Base-by-base conservation (phyloP, 2,797 vertebrate species). In the Gallinago solitaria region DNA sequence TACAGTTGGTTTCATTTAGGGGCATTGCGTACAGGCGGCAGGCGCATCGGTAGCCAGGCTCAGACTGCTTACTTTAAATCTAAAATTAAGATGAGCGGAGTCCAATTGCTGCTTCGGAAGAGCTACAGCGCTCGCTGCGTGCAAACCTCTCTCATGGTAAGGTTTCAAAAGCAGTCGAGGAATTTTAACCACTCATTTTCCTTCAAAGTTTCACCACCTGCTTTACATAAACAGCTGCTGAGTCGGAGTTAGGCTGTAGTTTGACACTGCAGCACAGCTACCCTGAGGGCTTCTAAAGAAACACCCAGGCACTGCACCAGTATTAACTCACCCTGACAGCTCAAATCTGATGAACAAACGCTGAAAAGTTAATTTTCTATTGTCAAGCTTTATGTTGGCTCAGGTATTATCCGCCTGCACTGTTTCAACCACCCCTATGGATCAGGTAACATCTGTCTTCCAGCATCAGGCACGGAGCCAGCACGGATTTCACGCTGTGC, bases 391-490 rank as follows among this genome's bases (percentile, higher is more conserved):
- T 75, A 33, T n/a, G 76, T 90, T 94, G 93, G 90, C 85, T 95
- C 85, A 94, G 85, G 87, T 90, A 93, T 83, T 80, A 87, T 56
- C 82, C 2, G 0, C 77, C 61, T 25, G 61, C 79, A 57, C 69
- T 2, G 1, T 61, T 95, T 68, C 87, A 70, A 43, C 87, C 79
- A 74, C 79, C 87, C 91, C 87, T 65, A 37, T 61, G 91, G 94
- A 93, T 96, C 95, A 95, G 93, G 95, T 95, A 96, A 95, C 95
- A 90, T 91, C 93, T 95, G 89, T 90, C 93, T 95, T 56, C 60
- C 76, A 87, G 82, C 91, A 74, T 37, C 94, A 37, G 95, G 95
- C 94, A 89, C 15, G 10, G 53, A 91, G 94, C 94, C 95, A 96
- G 93, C 48, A 8, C 0, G 2, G 79, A 92, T 89, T 95, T 94